These are phyloP conservation scores for Lissocephala sabroskyi DNA, from an alignment of 2,888 invertebrate genomes.

Conservation along the genomic window DNA sequence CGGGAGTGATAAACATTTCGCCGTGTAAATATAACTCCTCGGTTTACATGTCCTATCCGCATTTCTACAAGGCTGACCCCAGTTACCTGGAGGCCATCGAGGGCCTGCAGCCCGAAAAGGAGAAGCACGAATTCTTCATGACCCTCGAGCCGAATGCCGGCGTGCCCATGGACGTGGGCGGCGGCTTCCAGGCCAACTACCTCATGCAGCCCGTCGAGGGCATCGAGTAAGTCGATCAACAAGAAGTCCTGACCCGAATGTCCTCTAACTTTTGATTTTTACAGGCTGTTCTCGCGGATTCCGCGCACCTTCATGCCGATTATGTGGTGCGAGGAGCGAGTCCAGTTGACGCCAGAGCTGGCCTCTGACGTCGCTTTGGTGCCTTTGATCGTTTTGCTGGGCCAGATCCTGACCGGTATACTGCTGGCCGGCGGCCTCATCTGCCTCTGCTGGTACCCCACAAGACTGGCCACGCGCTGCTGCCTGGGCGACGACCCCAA, in stretches of 20 bases:
- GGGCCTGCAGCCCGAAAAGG: slow-evolving; percentile 80
- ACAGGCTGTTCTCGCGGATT: slow-evolving; percentile 45
- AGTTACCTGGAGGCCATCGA: slow-evolving; percentile 77
- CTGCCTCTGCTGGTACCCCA: slow-evolving; percentile 69
- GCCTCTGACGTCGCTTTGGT: slow-evolving; percentile 75
- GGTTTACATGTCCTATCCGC: slow-evolving; percentile 86
- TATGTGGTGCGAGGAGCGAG: slow-evolving; percentile 84
- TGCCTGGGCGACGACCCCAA: slow-evolving; percentile 57
- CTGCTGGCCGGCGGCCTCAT: slow-evolving; percentile 72
- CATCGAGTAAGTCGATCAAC: slow-evolving; percentile 76
- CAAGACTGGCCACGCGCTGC: slow-evolving; percentile 48
- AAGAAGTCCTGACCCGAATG: not conserved
- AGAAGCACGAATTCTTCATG: slow-evolving; percentile 83
- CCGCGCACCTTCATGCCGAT: slow-evolving; percentile 79
- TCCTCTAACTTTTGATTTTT: slow-evolving; percentile 11
- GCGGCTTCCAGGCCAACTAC: slow-evolving; percentile 85
- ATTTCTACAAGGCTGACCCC: slow-evolving; percentile 85
- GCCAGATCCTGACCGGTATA: slow-evolving; percentile 73
- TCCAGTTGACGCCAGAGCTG: slow-evolving; percentile 76
- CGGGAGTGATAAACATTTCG: slow-evolving; percentile 82
- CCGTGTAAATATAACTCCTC: slow-evolving; percentile 85
- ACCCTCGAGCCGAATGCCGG: slow-evolving; percentile 84
- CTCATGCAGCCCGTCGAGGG: slow-evolving; percentile 77
- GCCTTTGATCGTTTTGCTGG: slow-evolving; percentile 75
- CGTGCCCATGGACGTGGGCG: slow-evolving; percentile 83